Evolutionary conservation across 2,113 vertebrate species (phyloP).

Genomic region (Callopanchax toddi): DNA sequence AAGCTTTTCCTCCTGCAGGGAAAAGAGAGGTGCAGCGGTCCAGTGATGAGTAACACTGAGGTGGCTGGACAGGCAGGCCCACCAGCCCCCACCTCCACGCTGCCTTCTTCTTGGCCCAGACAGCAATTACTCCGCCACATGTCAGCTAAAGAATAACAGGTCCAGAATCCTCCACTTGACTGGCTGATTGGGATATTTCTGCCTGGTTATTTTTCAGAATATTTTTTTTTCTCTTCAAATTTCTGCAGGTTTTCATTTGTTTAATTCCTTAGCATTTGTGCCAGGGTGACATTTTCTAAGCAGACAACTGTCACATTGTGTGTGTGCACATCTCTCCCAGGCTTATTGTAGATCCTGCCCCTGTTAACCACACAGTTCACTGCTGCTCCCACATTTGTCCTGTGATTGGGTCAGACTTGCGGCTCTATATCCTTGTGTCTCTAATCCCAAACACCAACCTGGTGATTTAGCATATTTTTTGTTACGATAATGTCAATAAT

Average conservation of each 20-base stretch:
- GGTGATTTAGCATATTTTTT: conserved; percentile 27
- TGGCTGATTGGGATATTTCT: conserved; percentile 46
- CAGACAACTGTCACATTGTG: conserved; percentile 23
- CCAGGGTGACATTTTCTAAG: conserved; percentile 34
- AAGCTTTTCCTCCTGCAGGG: conserved; percentile 19
- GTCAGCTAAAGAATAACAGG: conserved; percentile 63
- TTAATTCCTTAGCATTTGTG: conserved; percentile 42
- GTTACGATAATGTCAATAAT: conserved; percentile 5
- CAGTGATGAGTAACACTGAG: conserved; percentile 56
- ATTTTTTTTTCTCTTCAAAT: conserved; percentile 39
- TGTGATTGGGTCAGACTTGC: conserved; percentile 50
- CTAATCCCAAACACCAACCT: conserved; percentile 19
- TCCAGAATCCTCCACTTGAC: conserved; percentile 51
- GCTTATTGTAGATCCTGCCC: conserved; percentile 12
- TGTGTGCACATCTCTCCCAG: conserved; percentile 42
- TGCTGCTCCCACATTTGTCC: conserved; percentile 40
- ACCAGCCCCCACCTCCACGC: conserved; percentile 23
- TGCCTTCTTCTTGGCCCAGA: conserved; percentile 41
- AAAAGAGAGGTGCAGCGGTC: conserved; percentile 29
- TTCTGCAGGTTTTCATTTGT: conserved; percentile 58
- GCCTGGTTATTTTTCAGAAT: conserved; percentile 44
- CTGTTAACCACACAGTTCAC: conserved; percentile 41
- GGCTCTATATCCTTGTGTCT: conserved; percentile 34
- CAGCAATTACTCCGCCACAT: conserved; percentile 67
- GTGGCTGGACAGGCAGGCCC: conserved; percentile 52